Base-by-base conservation (phyloP, 92 coral and sea anemone species). In the Epizoanthus rinbou region DNA sequence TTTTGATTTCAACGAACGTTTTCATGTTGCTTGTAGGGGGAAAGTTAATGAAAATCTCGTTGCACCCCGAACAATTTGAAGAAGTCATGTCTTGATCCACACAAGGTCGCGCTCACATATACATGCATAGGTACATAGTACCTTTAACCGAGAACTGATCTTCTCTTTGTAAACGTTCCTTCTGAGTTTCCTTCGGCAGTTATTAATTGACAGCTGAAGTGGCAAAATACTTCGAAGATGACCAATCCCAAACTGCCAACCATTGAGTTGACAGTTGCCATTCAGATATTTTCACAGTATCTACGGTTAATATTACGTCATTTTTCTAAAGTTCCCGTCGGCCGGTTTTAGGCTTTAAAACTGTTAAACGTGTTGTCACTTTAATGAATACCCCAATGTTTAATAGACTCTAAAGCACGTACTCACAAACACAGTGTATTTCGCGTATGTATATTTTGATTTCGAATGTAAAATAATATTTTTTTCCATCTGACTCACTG, bases 1-100 rank as follows among this genome's bases (percentile, higher is more conserved):
- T 76, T 16, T 7, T 59, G 57, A 54, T 37, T n/a, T 76, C 57
- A 76, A 60, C 57, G 5, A 76, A 7, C 67, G 4, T 76, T 76
- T 52, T 17, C 18, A 58, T 0, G 4, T 25, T 33, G 33, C 18
- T 57, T 37, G 54, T 10, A 19, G 64, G 3, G 15, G 7, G 22
- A 6, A 59, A 35, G 17, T 4, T 37, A 11, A 10, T 33, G 39
- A 76, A 25, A 54, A 64, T 14, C 22, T 58, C 63, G 16, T 76
- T 76, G 57, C 58, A 37, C 37, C 19, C 45, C 54, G 53, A 76
- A 37, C 16, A 21, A 3, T 13, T 37, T 41, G 70, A 59, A 9
- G 45, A 60, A 21, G 23, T 56, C 82, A 76, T 76, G 50, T n/a
- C 59, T 22, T 28, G 10, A 6, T 54, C 18, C 21, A 24, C 13